phyloP scores from a whole-genome alignment of 1,140 invertebrate species.

The Aphaenogaster rudis region DNA sequence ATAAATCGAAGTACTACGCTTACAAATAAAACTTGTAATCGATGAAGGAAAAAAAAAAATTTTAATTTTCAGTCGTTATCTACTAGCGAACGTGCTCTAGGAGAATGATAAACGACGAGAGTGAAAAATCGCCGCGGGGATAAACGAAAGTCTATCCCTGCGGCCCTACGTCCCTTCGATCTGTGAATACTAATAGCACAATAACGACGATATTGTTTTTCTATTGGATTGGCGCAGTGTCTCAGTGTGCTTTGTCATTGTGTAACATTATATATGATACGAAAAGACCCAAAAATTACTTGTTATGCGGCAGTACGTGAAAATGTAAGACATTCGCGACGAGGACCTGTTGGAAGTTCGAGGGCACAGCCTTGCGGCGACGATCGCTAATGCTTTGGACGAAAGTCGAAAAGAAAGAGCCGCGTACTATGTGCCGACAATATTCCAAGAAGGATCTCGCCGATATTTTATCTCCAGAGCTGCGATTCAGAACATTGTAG shows the following conservation, averaged over 20 bases:
- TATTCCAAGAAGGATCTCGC: conserved; percentile 2
- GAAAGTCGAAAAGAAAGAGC: background rate
- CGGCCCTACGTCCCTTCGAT: conserved; percentile 49
- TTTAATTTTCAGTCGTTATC: conserved; percentile 67
- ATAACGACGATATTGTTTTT: conserved; percentile 75
- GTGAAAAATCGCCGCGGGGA: conserved; percentile 25
- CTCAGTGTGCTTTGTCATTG: conserved; percentile 81
- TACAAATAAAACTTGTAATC: conserved; percentile 74
- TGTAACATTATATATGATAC: conserved; percentile 66
- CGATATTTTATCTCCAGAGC: background rate
- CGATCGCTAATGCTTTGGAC: background rate
- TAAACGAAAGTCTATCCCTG: conserved; percentile 27
- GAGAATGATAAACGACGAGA: conserved; percentile 28
- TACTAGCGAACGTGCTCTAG: conserved; percentile 53
- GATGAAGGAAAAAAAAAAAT: conserved; percentile 18
- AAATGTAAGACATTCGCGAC: background rate
- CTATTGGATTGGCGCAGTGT: conserved; percentile 78
- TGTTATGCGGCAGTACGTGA: conserved; percentile 50
- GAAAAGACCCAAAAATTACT: conserved; percentile 65
- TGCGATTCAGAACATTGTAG: background rate
- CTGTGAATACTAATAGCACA: conserved; percentile 70
- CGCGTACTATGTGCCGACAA: background rate
- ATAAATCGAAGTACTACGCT: conserved; percentile 83
- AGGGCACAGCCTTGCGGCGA: background rate
- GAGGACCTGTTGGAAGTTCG: conserved; percentile 18